A percentile compares a stretch with the other conserved stretches of the same genome.
phyloP scores from a whole-genome alignment of 2,113 vertebrate genomes.

The Donacobius atricapilla region DNA sequence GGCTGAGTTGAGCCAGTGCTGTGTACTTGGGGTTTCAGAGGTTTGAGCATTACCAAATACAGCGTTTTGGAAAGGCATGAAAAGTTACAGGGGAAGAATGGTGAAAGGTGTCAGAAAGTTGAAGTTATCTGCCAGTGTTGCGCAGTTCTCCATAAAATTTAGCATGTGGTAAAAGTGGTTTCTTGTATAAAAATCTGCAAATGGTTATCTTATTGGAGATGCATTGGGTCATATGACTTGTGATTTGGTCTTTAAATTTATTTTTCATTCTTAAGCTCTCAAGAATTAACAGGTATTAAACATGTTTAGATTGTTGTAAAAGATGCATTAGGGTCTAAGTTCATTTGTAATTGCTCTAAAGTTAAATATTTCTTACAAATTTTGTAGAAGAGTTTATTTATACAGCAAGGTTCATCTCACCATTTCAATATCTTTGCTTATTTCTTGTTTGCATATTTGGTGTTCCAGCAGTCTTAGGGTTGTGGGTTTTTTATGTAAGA shows the following conservation, averaged over 20 bases:
- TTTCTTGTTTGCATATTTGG: not conserved
- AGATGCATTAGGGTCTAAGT: not conserved
- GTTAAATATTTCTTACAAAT: not conserved
- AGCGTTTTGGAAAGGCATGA: not conserved
- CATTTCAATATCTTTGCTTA: not conserved
- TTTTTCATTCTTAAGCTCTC: not conserved
- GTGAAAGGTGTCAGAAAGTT: not conserved
- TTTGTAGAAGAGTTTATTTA: not conserved
- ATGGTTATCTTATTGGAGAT: not conserved
- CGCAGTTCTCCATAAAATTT: not conserved
- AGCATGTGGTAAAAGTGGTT: not conserved
- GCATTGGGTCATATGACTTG: not conserved
- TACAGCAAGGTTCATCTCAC: not conserved
- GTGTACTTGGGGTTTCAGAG: not conserved
- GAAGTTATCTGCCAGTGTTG: not conserved
- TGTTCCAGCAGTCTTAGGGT: not conserved
- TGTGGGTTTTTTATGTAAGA: not conserved
- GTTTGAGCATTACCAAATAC: not conserved
- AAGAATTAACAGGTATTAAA: not conserved
- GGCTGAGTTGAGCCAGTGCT: not conserved
- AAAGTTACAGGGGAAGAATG: accelerated
- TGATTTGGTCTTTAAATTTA: not conserved
- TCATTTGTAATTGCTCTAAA: not conserved
- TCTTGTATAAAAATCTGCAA: not conserved
- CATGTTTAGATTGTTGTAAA: not conserved